Evolutionary conservation across 2,113 vertebrate species (phyloP).

Genomic region (Carassius gibelio): DNA sequence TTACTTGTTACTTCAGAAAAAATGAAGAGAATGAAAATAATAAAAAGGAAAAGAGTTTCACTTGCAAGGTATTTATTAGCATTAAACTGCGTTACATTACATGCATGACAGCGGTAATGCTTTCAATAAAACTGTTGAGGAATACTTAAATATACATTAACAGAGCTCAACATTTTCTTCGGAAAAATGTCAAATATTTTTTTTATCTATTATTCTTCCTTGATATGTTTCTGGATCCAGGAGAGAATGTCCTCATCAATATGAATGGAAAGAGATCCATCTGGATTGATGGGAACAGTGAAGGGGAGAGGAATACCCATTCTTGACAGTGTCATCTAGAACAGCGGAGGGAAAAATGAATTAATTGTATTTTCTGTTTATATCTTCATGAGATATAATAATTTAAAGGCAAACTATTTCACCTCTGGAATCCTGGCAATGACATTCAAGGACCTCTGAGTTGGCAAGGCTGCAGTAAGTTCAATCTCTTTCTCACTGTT

Average conservation of each 20-base stretch:
- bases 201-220: background rate
- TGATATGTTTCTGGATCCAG: background rate
- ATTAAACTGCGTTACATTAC: too few species aligned
- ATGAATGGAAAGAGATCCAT: conserved; percentile 38
- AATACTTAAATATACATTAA: background rate
- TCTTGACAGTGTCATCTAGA: conserved; percentile 73
- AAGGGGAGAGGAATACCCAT: conserved; percentile 70
- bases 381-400: background rate
- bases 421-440: conserved; percentile 22
- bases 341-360: background rate
- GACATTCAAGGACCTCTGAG: conserved; percentile 70
- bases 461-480: conserved; percentile 72
- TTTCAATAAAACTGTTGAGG: background rate
- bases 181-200: background rate
- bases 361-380: background rate
- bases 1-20: too few species aligned
- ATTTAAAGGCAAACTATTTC: background rate
- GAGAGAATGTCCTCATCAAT: conserved; percentile 2
- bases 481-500: conserved; percentile 73
- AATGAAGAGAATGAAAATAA: too few species aligned
- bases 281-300: conserved; percentile 69
- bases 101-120: too few species aligned
- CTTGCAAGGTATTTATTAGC: too few species aligned
- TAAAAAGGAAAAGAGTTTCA: too few species aligned
- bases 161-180: background rate